Conservation (phyloP, 2,888 invertebrate genomes). For the Cheilosia pagana region DNA sequence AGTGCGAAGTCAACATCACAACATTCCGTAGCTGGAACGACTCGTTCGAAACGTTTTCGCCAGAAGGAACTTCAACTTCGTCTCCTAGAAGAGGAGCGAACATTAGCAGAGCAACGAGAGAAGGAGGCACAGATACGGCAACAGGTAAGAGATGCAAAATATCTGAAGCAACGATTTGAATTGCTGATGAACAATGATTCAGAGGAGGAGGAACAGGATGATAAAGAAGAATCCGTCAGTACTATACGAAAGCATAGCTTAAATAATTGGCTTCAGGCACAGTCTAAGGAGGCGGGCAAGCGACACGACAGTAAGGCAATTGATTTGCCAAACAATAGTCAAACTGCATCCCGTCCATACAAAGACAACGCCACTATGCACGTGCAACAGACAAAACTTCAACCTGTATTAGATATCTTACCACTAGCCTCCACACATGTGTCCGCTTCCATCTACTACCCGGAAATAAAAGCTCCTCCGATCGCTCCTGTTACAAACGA, state of each 20-base stretch:
- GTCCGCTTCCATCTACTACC: not conserved
- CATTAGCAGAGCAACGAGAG: not conserved
- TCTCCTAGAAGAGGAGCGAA: constrained; percentile 15
- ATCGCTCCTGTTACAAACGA: not conserved
- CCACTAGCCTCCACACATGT: too few species aligned
- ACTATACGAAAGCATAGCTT: not conserved
- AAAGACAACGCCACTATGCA: not conserved
- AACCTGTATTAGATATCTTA: too few species aligned
- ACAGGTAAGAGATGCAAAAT: not conserved
- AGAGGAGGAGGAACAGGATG: not conserved
- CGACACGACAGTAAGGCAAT: not conserved
- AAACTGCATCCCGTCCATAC: constrained; percentile 1
- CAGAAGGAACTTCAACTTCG: not conserved
- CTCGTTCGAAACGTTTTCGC: not conserved
- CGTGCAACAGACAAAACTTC: not conserved
- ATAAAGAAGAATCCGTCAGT: not conserved
- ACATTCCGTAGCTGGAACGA: not conserved
- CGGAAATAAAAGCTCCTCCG: not conserved
- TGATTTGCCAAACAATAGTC: not conserved
- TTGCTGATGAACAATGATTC: not conserved
- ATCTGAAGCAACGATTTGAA: not conserved
- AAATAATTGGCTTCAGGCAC: not conserved
- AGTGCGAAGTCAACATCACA: not conserved
- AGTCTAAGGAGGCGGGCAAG: not conserved
- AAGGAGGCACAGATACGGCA: not conserved